A percentile compares a stretch with the other conserved stretches of the same genome.
Evolutionary conservation across 2,797 vertebrate genomes (phyloP).

Genomic region (Coccyzus lansbergi): DNA sequence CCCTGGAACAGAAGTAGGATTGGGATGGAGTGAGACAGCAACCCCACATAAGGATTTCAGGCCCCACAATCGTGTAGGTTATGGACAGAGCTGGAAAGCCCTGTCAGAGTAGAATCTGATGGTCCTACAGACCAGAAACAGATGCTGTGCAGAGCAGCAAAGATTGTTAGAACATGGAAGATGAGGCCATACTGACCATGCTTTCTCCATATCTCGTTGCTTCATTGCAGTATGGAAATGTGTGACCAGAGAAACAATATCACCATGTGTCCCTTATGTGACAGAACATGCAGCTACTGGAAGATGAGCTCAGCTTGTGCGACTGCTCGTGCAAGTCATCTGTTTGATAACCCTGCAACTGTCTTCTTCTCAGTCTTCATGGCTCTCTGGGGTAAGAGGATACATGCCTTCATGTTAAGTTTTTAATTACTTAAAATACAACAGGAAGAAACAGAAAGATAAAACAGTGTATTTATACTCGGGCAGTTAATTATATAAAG

Average conservation of each 20-base stretch:
- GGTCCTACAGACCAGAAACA: neutral
- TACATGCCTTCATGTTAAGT: neutral
- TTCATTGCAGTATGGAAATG: slow-evolving; percentile 92
- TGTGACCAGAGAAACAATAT: slow-evolving; percentile 91
- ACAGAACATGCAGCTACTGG: slow-evolving; percentile 95
- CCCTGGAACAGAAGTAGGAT: neutral
- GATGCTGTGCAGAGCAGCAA: neutral
- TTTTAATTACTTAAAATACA: slow-evolving; percentile 61
- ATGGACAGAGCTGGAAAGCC: neutral
- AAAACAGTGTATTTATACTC: slow-evolving; percentile 41
- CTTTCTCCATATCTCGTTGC: neutral
- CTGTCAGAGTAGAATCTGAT: neutral
- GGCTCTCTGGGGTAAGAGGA: slow-evolving; percentile 93
- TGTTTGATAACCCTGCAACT: slow-evolving; percentile 96
- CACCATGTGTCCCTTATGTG: slow-evolving; percentile 96
- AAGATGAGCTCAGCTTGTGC: slow-evolving; percentile 91
- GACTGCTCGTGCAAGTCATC: slow-evolving; percentile 92
- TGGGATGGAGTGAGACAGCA: neutral
- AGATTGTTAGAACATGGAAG: neutral
- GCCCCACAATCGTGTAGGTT: neutral
- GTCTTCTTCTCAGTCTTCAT: slow-evolving; percentile 99
- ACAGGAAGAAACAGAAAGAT: slow-evolving; percentile 55
- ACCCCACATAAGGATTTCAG: neutral
- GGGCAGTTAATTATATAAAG: slow-evolving; percentile 55
- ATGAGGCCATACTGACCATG: neutral